Evolutionary conservation across 2,797 vertebrate genomes (phyloP), one percentile per base, ranked within the genome.

Genomic region (Oreonectes daqikongensis): DNA sequence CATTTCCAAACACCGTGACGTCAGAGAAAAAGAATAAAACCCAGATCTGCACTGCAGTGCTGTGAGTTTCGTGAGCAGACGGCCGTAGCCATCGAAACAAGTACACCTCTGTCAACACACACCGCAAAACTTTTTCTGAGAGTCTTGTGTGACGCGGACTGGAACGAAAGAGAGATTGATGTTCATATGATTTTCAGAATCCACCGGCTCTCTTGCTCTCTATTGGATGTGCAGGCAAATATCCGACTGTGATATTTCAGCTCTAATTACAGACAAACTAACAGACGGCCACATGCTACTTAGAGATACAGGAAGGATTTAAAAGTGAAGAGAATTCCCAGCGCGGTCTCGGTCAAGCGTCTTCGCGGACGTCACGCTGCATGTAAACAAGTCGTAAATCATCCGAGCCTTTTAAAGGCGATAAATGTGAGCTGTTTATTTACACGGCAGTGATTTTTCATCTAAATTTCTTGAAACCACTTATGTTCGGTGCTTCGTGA

Each of bases 341-440:
- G 53, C 26, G 5, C 2, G 12, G 12, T 28, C 53, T 57, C 12
- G 11, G 14, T 57, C 24, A 17, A 57, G 2, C 22, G 11, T 52
- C n/a, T 8, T 22, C 5, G 17, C 14, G 26, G 32, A 53, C 42
- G 44, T 52, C 17, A 0, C 40, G 18, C 0, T 44, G 24, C 20
- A 10, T 55, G 69, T 74, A 55, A 74, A 74, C 71, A 73, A 52
- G 32, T 65, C 4, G 1, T 75, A 75, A 66, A 75, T 75, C 35
- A 75, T 53, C 6, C 24, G 46, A 26, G 48, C 48, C 46, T 28
- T 74, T 28, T 26, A 57, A 28, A 57, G 22, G 1, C 26, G n/a
- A 64, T 64, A 42, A 66, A 42, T 11, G 17, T 18, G 26, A 55
- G 72, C 24, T 55, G n/a, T 74, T 65, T 42, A 74, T 18, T 38